phyloP scores from a whole-genome alignment of 2,888 invertebrate species.

The Eupelmus urozonus region DNA sequence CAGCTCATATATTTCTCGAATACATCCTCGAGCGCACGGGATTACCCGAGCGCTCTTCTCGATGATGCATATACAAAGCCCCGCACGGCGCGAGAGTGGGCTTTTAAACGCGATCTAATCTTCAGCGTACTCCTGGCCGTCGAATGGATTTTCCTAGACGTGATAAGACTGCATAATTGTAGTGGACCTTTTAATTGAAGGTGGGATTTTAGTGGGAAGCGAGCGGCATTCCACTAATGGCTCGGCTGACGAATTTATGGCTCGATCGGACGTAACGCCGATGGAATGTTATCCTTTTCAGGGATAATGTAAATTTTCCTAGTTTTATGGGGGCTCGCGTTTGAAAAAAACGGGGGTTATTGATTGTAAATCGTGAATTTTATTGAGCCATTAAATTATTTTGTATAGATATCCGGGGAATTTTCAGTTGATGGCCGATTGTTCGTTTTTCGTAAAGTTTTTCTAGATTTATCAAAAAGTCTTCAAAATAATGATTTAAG shows the following conservation, averaged over 20 bases:
- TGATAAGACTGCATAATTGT: conserved; percentile 21
- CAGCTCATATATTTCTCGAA: conserved; percentile 22
- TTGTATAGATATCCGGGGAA: no score
- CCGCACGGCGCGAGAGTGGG: background rate
- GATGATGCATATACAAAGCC: background rate
- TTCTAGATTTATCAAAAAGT: no score
- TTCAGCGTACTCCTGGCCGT: background rate
- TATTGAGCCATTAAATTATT: background rate
- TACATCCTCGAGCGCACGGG: background rate
- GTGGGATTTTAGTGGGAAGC: background rate
- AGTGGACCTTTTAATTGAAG: conserved; percentile 39
- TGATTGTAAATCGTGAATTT: conserved; percentile 16
- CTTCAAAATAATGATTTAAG: no score
- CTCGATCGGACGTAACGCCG: conserved; percentile 17
- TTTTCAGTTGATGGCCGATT: no score
- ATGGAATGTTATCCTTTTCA: conserved; percentile 32
- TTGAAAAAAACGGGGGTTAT: no score
- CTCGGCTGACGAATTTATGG: conserved; percentile 41
- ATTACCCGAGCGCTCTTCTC: background rate
- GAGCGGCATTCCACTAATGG: conserved; percentile 11
- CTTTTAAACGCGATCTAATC: conserved; percentile 1
- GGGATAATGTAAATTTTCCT: background rate
- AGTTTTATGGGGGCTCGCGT: background rate
- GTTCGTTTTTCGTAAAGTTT: no score
- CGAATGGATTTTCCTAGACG: background rate